A percentile compares a stretch with the other conserved stretches of the same genome.
Conservation (phyloP, 2,113 vertebrate genomes). For the Noturus placidus region DNA sequence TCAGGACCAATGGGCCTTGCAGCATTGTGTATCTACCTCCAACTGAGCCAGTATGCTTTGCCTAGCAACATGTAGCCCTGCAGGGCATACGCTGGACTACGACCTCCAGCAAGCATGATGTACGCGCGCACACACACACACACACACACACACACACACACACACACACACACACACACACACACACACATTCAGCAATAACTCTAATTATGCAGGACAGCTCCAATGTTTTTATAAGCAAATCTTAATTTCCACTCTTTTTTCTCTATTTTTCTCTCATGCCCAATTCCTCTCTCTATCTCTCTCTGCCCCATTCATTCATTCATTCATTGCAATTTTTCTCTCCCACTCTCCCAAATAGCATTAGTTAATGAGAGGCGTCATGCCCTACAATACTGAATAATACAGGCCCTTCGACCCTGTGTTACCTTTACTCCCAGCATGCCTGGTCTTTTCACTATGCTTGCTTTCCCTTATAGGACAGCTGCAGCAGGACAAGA, state of each 20-base stretch:
- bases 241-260: slow-evolving; percentile 10
- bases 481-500: slow-evolving; percentile 62
- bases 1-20: slow-evolving; percentile 58
- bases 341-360: slow-evolving; percentile 51
- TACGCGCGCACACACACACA: not conserved
- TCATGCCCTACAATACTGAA: slow-evolving; percentile 55
- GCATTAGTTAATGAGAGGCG: slow-evolving; percentile 61
- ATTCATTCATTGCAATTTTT: slow-evolving; percentile 48
- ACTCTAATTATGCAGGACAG: slow-evolving; percentile 10
- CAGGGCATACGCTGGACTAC: slow-evolving; percentile 46
- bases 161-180: slow-evolving; percentile 20
- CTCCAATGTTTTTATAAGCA: slow-evolving; percentile 17
- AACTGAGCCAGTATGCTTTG: slow-evolving; percentile 58
- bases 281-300: slow-evolving; percentile 1
- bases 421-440: slow-evolving; percentile 52
- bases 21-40: slow-evolving; percentile 56
- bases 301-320: slow-evolving; percentile 10
- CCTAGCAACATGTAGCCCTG: slow-evolving; percentile 58
- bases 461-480: slow-evolving; percentile 44
- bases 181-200: slow-evolving; percentile 4
- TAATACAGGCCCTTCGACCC: slow-evolving; percentile 55
- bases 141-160: slow-evolving; percentile 32
- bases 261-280: slow-evolving; percentile 7
- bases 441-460: slow-evolving; percentile 51
- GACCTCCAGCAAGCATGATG: slow-evolving; percentile 44